phyloP scores from a whole-genome alignment of 2,113 vertebrate genomes.

The Neodontobutis hainanensis region DNA sequence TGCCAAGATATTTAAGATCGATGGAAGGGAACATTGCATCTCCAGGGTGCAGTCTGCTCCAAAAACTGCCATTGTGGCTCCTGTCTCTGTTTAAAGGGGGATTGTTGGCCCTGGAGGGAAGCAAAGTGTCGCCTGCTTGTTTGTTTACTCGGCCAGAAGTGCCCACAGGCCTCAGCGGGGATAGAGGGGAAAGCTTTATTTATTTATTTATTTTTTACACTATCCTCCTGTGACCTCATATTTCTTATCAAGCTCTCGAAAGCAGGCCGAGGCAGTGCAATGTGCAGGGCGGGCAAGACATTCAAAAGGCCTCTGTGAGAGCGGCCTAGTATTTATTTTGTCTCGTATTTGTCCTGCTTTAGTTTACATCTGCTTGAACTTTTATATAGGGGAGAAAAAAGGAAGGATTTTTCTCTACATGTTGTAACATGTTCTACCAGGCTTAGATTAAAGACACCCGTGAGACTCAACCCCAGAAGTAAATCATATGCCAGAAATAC shows the following conservation, averaged over 20 bases:
- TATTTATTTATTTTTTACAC: background rate
- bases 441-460: background rate
- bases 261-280: constrained; percentile 29
- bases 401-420: background rate
- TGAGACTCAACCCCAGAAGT: constrained; percentile 14
- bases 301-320: constrained; percentile 49
- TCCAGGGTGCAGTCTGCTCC: constrained; percentile 12
- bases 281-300: constrained; percentile 51
- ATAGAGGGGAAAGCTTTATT: constrained; percentile 21
- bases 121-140: constrained; percentile 36
- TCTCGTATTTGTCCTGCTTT: background rate
- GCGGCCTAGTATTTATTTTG: constrained; percentile 8
- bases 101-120: constrained; percentile 26
- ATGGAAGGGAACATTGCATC: constrained; percentile 6
- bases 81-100: constrained; percentile 23
- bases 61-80: constrained; percentile 42
- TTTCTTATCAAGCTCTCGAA: constrained; percentile 52
- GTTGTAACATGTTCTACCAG: background rate
- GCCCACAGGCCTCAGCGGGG: constrained; percentile 25
- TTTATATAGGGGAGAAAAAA: too few species aligned
- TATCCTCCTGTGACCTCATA: constrained; percentile 63
- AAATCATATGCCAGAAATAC: constrained; percentile 15
- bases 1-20: constrained; percentile 30
- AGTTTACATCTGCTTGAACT: background rate
- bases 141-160: constrained; percentile 55